Base-by-base conservation (phyloP, 2,797 vertebrate genomes). In the Spizella passerina region DNA sequence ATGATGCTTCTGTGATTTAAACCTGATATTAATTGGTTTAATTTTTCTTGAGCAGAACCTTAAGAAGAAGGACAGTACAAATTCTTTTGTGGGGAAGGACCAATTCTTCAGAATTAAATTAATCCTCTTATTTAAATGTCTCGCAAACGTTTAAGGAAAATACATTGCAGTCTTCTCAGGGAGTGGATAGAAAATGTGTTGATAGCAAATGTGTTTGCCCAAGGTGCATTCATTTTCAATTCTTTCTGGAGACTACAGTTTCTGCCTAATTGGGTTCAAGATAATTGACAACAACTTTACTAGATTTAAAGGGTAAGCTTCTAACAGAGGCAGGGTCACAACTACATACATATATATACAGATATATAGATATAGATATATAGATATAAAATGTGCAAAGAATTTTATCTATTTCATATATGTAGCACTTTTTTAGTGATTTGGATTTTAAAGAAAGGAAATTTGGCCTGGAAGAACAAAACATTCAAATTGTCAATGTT, bases 121-220 rank as follows among this genome's bases (percentile, higher is more conserved):
- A 75, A 36, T 87, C 15, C 9, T 46, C 7, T 32, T 65, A 81
- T 34, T 71, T 39, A 82, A 79, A 26, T 23, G 17, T 34, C n/a
- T 76, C 53, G 46, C 8, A 85, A 93, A 84, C 71, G 38, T 65
- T 79, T 57, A 50, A 69, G 29, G 34, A 57, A 82, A 82, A 85
- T 11, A 59, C 2, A 16, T 30, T 52, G 7, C 9, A 72, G 10
- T 50, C 36, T 76, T 75, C 71, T 64, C 3, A 1, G 22, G 10
- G 12, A 83, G 4, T 6, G 8, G 2, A 32, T 7, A 39, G 19
- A 71, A 71, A 84, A 55, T 21, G 5, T 41, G 24, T 39, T 56
- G 26, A 47, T 41, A 57, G 12, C 10, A 59, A 47, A 29, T 13
- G 6, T 38, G 14, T 53, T 75, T n/a, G n/a, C n/a, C n/a, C n/a